Evolutionary conservation across 2,113 vertebrate species (phyloP).

Genomic region (Pterocles orientalis): DNA sequence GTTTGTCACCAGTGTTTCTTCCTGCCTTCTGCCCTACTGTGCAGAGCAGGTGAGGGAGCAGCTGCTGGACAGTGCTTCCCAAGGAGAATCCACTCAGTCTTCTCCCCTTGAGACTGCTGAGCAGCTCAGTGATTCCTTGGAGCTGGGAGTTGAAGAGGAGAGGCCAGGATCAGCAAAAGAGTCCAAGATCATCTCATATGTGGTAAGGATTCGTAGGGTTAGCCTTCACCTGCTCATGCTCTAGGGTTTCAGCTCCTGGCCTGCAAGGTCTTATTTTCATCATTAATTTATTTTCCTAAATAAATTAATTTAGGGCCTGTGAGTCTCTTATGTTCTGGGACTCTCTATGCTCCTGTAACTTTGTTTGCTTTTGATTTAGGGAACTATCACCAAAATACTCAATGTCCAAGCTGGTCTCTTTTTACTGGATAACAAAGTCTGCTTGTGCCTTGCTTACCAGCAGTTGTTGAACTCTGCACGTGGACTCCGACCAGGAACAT

Average conservation of each 20-base stretch:
- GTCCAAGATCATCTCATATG: conserved; percentile 81
- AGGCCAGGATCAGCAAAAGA: conserved; percentile 18
- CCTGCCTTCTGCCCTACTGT: conserved; percentile 57
- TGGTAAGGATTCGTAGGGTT: conserved; percentile 61
- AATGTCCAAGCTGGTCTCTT: conserved; percentile 83
- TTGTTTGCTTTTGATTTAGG: conserved; percentile 73
- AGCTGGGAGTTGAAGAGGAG: conserved; percentile 19
- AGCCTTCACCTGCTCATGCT: neutral
- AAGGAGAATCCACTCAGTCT: neutral
- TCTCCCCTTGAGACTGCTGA: neutral
- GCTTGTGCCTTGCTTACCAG: conserved; percentile 87
- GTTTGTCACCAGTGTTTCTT: conserved; percentile 74
- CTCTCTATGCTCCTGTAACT: neutral
- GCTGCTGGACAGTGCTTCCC: neutral
- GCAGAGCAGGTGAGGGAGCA: neutral
- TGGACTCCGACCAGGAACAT: conserved; percentile 78
- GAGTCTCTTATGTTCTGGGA: neutral
- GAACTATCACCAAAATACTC: conserved; percentile 80
- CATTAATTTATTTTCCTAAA: neutral
- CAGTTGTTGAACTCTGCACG: conserved; percentile 70
- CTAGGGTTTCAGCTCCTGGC: neutral
- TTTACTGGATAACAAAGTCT: conserved; percentile 81
- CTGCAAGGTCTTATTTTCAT: neutral
- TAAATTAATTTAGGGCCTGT: no score
- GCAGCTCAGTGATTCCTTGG: neutral